Evolutionary conservation across 2,113 vertebrate genomes (phyloP).

Genomic region (Colaptes auratus): DNA sequence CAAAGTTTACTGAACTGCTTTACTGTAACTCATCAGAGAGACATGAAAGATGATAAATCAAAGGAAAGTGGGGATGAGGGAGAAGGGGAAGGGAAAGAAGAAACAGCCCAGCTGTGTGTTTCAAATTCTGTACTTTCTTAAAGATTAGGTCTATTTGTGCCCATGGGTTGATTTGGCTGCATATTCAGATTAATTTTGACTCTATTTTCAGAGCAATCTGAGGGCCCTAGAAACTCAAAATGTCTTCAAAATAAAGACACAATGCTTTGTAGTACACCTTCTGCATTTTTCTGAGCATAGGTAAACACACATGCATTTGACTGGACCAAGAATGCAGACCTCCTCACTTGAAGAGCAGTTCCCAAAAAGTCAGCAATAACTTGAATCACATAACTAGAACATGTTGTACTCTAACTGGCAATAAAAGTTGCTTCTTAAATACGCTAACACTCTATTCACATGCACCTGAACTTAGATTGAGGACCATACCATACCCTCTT

Average conservation of each 20-base stretch:
- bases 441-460: not conserved
- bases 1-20: not conserved
- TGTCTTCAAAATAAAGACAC: not conserved
- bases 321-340: not conserved
- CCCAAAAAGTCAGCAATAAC: not conserved
- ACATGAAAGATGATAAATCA: slow-evolving; percentile 15
- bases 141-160: not conserved
- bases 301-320: not conserved
- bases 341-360: not conserved
- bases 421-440: not conserved
- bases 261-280: not conserved
- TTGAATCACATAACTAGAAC: not conserved
- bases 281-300: not conserved
- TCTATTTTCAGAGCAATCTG: not conserved
- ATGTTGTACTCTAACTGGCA: not conserved
- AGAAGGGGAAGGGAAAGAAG: not conserved
- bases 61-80: not conserved
- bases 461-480: not conserved
- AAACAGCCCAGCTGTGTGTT: not conserved
- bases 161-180: not conserved
- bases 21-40: not conserved
- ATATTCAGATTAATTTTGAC: not conserved
- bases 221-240: not conserved
- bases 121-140: not conserved
- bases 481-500: accelerated